Conservation (phyloP, 2,113 vertebrate species). For the Alces alces region DNA sequence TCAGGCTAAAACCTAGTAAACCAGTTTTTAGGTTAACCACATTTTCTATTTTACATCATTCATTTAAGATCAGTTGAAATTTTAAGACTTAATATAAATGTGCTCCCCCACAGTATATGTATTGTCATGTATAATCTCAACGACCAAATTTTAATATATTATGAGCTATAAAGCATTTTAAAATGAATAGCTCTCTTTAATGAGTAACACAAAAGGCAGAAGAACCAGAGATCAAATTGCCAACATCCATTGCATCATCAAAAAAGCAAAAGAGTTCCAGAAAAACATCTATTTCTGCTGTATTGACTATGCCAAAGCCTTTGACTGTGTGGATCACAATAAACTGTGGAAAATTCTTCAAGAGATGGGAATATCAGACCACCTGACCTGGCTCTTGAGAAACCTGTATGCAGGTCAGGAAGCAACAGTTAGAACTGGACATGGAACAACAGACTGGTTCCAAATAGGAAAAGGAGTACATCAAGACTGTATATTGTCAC, state of each 20-base stretch:
- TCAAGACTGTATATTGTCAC: no score
- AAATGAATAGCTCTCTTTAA: not conserved
- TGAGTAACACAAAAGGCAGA: not conserved
- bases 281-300: not conserved
- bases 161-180: not conserved
- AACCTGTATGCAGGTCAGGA: not conserved
- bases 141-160: not conserved
- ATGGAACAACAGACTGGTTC: not conserved
- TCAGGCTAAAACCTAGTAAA: not conserved
- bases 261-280: not conserved
- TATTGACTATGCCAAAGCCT: not conserved
- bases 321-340: not conserved
- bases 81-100: not conserved
- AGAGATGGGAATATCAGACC: not conserved
- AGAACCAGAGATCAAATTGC: not conserved
- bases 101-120: not conserved
- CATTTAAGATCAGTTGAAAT: not conserved
- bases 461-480: not conserved
- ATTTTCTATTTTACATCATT: not conserved
- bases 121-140: not conserved
- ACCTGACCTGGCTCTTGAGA: not conserved
- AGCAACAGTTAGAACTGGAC: not conserved
- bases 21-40: not conserved
- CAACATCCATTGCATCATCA: fast-evolving
- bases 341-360: not conserved